Conservation (phyloP, 2,797 vertebrate genomes). For the Hafferia zeledoni region DNA sequence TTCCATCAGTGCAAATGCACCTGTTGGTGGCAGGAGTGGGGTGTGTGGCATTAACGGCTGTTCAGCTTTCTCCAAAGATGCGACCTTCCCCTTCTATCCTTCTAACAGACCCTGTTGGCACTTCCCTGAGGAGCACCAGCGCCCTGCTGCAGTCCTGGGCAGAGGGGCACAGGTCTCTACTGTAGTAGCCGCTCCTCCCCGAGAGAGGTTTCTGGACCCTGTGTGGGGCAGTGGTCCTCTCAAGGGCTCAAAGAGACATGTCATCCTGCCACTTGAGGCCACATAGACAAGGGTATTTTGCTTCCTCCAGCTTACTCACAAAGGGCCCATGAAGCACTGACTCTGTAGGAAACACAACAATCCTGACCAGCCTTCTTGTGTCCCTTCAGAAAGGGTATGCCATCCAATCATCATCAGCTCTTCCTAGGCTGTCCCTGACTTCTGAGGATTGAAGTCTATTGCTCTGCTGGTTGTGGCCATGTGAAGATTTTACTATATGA, state of each 20-base stretch:
- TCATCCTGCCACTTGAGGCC: not conserved
- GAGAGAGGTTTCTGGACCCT: not conserved
- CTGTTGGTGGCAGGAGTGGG: not conserved
- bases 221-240: accelerated
- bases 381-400: not conserved
- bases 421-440: not conserved
- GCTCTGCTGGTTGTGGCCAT: accelerated
- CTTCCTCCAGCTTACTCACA: not conserved
- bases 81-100: accelerated
- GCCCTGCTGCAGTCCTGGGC: not conserved
- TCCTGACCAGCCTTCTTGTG: not conserved
- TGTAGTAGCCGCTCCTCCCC: not conserved
- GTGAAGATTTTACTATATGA: not conserved
- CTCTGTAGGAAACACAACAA: accelerated
- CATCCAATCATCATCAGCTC: not conserved
- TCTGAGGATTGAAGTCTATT: accelerated
- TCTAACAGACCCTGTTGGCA: accelerated
- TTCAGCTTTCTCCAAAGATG: not conserved
- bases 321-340: no score
- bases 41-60: not conserved
- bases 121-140: not conserved
- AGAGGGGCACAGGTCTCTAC: accelerated
- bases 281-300: not conserved
- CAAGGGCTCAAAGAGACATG: accelerated
- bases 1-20: not conserved